phyloP scores from a whole-genome alignment of 2,113 vertebrate genomes.

The Osmerus mordax region DNA sequence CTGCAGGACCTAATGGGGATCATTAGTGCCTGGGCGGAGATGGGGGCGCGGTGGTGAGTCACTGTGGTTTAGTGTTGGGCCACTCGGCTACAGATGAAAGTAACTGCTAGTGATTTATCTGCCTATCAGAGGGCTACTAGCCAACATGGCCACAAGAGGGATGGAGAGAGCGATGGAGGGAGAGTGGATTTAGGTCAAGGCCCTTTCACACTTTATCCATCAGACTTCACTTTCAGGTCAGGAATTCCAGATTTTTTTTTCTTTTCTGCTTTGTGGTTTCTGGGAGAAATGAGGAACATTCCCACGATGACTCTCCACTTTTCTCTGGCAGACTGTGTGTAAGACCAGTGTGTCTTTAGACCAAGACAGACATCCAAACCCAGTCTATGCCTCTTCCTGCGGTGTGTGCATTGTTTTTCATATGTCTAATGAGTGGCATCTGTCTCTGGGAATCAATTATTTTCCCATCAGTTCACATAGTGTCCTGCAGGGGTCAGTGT shows the following conservation, averaged over 20 bases:
- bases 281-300: constrained; percentile 25
- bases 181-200: constrained; percentile 7
- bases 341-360: not conserved
- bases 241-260: constrained; percentile 5
- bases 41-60: constrained; percentile 29
- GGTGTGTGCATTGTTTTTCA: too few relatives aligned
- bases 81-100: constrained; percentile 40
- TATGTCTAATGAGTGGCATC: too few relatives aligned
- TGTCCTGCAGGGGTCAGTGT: not conserved
- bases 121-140: not conserved
- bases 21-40: constrained; percentile 26
- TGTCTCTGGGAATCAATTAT: too few relatives aligned
- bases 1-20: constrained; percentile 12
- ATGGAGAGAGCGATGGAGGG: not conserved
- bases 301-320: constrained; percentile 25
- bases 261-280: constrained; percentile 34
- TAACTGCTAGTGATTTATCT: constrained; percentile 25
- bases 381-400: too few relatives aligned
- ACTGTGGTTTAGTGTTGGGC: constrained; percentile 29
- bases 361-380: too few relatives aligned
- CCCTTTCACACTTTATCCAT: constrained; percentile 45
- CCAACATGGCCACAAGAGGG: not conserved
- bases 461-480: not conserved
- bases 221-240: constrained; percentile 37
- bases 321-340: not conserved